Conservation (phyloP, 2,888 invertebrate genomes). For the Heliconius erato region DNA sequence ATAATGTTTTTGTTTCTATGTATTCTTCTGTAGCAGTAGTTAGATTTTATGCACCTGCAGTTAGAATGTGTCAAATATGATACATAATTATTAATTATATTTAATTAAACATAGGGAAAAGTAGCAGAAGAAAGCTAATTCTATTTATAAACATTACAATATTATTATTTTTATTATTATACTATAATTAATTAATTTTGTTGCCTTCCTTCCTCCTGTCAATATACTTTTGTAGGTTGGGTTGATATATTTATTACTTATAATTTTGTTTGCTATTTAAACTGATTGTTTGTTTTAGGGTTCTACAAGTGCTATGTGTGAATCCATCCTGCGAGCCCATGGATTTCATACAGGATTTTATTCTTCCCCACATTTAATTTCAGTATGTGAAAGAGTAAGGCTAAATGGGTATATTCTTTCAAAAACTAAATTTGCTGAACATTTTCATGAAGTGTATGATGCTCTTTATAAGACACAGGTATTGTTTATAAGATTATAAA, state of each 20-base stretch:
- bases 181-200: too few relatives aligned
- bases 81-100: too few relatives aligned
- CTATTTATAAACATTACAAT: too few relatives aligned
- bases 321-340: slow-evolving; percentile 93
- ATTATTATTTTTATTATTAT: too few relatives aligned
- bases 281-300: slow-evolving; percentile 80
- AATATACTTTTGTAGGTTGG: not conserved
- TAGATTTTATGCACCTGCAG: too few relatives aligned
- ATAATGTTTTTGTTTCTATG: too few relatives aligned
- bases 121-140: too few relatives aligned
- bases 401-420: slow-evolving; percentile 93
- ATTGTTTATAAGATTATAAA: not conserved
- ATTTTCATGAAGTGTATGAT: slow-evolving; percentile 94
- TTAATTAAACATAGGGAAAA: too few relatives aligned
- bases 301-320: slow-evolving; percentile 97
- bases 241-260: not conserved
- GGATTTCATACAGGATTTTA: slow-evolving; percentile 97
- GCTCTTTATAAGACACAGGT: slow-evolving; percentile 79
- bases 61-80: too few relatives aligned
- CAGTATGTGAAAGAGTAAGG: slow-evolving; percentile 95
- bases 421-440: slow-evolving; percentile 89
- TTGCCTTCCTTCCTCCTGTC: too few relatives aligned
- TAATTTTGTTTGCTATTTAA: not conserved
- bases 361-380: slow-evolving; percentile 97
- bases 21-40: too few relatives aligned